Evolutionary conservation across 2,113 vertebrate genomes (phyloP).

Genomic region (Mohoua ochrocephala): DNA sequence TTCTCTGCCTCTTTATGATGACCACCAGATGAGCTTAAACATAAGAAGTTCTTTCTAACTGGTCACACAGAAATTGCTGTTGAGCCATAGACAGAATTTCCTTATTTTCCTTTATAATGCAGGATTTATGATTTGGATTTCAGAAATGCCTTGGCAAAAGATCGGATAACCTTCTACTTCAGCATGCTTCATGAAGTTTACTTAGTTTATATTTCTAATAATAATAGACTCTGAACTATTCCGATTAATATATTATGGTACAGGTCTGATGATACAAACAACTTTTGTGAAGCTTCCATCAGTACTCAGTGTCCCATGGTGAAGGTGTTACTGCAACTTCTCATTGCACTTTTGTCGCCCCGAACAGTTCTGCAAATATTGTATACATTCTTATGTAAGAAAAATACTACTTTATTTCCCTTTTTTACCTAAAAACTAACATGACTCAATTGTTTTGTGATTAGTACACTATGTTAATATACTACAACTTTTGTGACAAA

Average conservation of each 20-base stretch:
- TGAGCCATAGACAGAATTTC: background rate
- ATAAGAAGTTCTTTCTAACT: background rate
- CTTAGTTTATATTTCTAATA: background rate
- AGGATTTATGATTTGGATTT: background rate
- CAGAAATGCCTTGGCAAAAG: background rate
- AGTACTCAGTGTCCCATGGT: background rate
- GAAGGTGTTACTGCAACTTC: background rate
- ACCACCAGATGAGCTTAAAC: background rate
- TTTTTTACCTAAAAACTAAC: background rate
- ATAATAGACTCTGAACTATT: background rate
- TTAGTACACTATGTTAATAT: background rate
- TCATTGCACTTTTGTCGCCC: background rate
- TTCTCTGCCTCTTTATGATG: background rate
- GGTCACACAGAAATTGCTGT: background rate
- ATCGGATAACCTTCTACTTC: background rate
- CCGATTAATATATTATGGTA: background rate
- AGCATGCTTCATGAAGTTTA: background rate
- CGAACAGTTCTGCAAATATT: background rate
- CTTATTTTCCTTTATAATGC: background rate
- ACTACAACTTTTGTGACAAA: background rate
- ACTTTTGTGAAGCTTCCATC: background rate
- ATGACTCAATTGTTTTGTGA: background rate
- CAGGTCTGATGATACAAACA: background rate
- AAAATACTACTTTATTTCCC: background rate
- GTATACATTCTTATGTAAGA: background rate